Evolutionary conservation across 2,797 vertebrate species (phyloP).

Genomic region (Cheirogaleus major): DNA sequence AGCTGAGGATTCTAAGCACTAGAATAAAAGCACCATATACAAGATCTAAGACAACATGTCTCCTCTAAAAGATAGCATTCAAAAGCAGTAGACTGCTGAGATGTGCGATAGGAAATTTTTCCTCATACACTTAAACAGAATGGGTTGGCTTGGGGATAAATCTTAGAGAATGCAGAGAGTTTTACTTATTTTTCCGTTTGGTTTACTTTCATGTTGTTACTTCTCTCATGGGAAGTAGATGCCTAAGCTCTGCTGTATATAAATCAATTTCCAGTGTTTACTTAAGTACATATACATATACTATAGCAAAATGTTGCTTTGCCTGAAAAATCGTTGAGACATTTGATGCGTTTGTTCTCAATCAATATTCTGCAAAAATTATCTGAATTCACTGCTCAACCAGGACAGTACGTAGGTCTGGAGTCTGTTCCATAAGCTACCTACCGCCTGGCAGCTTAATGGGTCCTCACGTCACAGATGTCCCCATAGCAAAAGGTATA

Average conservation of each 20-base stretch:
- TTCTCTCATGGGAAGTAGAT: slow-evolving; percentile 12
- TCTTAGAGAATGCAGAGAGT: background rate
- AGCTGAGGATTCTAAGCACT: background rate
- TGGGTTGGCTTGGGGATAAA: background rate
- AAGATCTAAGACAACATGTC: background rate
- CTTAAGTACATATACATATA: background rate
- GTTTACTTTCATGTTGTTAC: slow-evolving; percentile 20
- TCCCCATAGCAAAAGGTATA: background rate
- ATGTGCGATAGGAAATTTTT: background rate
- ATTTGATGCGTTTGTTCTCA: background rate
- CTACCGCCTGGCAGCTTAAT: background rate
- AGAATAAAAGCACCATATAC: too few species aligned
- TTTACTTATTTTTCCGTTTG: slow-evolving; percentile 16
- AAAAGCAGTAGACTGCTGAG: background rate
- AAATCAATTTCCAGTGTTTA: background rate
- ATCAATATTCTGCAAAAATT: background rate
- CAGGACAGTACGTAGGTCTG: background rate
- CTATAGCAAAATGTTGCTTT: background rate
- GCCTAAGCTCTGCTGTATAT: background rate
- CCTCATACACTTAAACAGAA: background rate
- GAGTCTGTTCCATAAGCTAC: background rate
- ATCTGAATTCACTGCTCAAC: background rate
- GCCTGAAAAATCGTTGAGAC: background rate
- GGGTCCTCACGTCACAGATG: background rate
- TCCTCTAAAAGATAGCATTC: background rate